Evolutionary conservation across 2,113 vertebrate species (phyloP).

Genomic region (Apteryx mantelli): DNA sequence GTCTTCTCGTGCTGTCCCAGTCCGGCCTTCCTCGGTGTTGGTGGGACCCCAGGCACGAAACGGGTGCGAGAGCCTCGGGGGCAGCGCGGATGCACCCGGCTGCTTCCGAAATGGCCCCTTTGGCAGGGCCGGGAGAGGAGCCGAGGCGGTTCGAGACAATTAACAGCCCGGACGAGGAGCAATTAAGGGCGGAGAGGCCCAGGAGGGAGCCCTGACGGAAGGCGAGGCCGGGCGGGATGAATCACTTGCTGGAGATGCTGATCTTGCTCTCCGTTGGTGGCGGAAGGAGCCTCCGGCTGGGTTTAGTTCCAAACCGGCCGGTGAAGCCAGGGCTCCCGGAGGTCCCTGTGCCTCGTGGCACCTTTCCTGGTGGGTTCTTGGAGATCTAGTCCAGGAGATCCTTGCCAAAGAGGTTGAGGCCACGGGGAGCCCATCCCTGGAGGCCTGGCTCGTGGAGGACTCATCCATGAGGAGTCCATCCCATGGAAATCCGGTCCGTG

Average conservation of each 20-base stretch:
- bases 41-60: accelerated
- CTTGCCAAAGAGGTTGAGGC: no score
- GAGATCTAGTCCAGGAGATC: background rate
- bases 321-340: background rate
- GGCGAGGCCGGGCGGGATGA: background rate
- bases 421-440: background rate
- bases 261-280: background rate
- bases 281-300: background rate
- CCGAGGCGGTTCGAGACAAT: background rate
- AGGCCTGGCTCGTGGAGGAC: background rate
- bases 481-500: background rate
- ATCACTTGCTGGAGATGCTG: background rate
- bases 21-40: accelerated
- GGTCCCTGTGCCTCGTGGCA: no score
- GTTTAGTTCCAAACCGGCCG: background rate
- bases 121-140: background rate
- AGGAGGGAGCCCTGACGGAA: background rate
- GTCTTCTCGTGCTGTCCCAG: background rate
- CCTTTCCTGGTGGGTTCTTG: accelerated
- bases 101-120: background rate
- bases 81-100: background rate
- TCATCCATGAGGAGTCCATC: no score
- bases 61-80: background rate
- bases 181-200: background rate
- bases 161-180: background rate